Evolutionary conservation across 2,797 vertebrate species (phyloP).

Genomic region (Neoniphon sammara): DNA sequence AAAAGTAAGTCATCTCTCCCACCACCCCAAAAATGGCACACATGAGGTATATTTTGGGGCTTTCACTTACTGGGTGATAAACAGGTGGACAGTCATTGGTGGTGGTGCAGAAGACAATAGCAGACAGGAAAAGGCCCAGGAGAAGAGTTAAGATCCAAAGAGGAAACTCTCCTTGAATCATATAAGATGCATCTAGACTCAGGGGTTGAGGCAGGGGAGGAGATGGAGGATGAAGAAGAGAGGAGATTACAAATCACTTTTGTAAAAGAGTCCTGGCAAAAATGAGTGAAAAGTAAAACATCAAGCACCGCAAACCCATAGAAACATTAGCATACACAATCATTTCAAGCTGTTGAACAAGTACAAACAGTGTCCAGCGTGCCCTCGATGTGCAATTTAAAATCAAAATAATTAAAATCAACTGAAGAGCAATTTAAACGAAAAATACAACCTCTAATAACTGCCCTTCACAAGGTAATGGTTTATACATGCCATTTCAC

Average conservation of each 20-base stretch:
- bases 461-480: background rate
- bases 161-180: constrained; percentile 89
- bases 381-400: too few relatives aligned
- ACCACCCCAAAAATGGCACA: background rate
- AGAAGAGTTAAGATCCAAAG: constrained; percentile 88
- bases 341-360: too few relatives aligned
- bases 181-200: constrained; percentile 82
- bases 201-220: constrained; percentile 1
- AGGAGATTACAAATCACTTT: background rate
- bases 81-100: constrained; percentile 87
- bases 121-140: constrained; percentile 82
- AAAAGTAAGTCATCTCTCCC: too few relatives aligned
- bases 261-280: too few relatives aligned
- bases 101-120: constrained; percentile 87
- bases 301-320: too few relatives aligned
- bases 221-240: background rate
- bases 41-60: background rate
- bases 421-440: too few relatives aligned
- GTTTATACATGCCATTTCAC: background rate
- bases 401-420: too few relatives aligned
- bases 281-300: too few relatives aligned
- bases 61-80: constrained; percentile 88
- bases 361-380: too few relatives aligned
- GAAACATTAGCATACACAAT: too few relatives aligned
- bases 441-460: background rate